These are phyloP conservation scores for Eilema griseolum DNA, from an alignment of 2,888 invertebrate species.

Conservation along the genomic window DNA sequence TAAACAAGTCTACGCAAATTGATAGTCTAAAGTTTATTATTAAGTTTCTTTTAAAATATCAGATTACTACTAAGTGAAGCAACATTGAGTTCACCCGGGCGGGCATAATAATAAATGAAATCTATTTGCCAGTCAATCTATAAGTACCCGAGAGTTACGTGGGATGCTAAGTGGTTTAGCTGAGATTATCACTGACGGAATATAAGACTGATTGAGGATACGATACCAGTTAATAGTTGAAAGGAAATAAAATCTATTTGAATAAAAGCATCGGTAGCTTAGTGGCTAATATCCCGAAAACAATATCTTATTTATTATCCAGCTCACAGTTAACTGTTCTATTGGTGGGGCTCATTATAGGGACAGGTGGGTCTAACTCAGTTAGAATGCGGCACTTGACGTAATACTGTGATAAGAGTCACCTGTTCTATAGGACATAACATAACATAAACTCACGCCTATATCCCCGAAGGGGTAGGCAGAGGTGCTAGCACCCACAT, in stretches of 20 bases:
- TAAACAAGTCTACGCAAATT: background rate
- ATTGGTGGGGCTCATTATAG: background rate
- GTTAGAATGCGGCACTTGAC: background rate
- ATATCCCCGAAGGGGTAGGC: too few species aligned
- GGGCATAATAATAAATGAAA: slow-evolving; percentile 5
- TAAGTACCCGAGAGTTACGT: background rate
- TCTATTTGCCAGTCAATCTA: slow-evolving; percentile 8
- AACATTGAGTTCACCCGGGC: background rate
- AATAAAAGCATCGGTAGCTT: too few species aligned
- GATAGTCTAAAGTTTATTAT: background rate
- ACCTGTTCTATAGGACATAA: background rate
- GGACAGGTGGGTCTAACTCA: background rate
- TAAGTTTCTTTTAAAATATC: background rate
- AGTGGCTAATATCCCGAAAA: background rate
- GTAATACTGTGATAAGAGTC: background rate
- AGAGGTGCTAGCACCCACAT: too few species aligned
- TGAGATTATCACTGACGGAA: background rate
- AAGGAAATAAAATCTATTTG: background rate
- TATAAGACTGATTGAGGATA: background rate
- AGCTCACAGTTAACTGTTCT: background rate
- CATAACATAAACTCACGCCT: too few species aligned
- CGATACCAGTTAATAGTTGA: background rate
- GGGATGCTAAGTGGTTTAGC: slow-evolving; percentile 2
- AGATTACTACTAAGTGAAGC: slow-evolving; percentile 4
- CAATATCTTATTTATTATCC: background rate